Conservation (phyloP, 2,888 invertebrate species). For the Pachycephus smyrnensis region DNA sequence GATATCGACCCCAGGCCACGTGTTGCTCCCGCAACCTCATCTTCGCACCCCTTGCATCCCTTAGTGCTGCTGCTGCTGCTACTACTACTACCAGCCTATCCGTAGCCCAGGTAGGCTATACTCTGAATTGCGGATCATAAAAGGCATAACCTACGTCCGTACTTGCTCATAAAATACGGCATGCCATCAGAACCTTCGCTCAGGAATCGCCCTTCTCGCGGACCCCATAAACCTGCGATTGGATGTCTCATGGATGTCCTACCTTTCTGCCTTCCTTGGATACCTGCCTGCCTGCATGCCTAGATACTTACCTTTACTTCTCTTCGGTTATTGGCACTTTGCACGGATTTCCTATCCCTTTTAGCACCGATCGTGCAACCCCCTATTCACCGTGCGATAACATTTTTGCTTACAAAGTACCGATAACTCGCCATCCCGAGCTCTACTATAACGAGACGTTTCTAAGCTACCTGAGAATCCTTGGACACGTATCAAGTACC, state of each 20-base stretch:
- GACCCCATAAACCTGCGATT: not conserved
- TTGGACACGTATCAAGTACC: not conserved
- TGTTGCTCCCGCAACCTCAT: slow-evolving; percentile 21
- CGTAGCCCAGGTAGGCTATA: not conserved
- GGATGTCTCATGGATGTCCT: not conserved
- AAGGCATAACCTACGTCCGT: not conserved
- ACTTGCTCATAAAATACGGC: not conserved
- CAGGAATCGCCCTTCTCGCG: not conserved
- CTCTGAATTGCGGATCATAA: not conserved
- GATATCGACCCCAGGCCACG: slow-evolving; percentile 25
- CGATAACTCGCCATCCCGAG: not conserved
- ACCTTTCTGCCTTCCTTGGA: not conserved
- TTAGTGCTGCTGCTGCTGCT: not conserved
- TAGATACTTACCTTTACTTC: not conserved
- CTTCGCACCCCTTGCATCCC: slow-evolving; percentile 1
- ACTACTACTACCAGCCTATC: not conserved
- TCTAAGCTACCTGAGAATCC: not conserved
- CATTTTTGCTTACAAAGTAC: not conserved
- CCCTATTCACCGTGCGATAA: not conserved
- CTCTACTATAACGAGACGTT: not conserved
- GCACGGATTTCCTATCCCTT: not conserved
- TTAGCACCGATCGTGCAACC: not conserved
- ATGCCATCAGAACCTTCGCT: not conserved
- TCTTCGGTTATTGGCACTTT: not conserved
- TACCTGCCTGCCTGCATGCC: not conserved